phyloP scores from a whole-genome alignment of 2,113 vertebrate genomes.

The Petrocephalus microphthalmus region DNA sequence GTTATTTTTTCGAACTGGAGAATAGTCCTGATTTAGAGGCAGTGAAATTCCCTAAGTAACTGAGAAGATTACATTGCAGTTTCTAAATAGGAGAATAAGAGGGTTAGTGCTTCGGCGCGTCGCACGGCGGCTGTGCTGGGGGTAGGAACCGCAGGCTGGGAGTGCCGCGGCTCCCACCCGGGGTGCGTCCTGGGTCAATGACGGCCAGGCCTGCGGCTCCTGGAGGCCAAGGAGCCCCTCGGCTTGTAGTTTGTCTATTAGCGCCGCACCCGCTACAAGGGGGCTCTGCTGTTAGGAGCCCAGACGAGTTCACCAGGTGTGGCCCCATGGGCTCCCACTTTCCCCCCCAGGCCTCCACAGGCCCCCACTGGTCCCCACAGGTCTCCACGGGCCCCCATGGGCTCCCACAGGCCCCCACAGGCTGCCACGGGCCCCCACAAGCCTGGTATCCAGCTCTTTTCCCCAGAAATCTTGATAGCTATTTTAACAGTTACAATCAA shows the following conservation, averaged over 20 bases:
- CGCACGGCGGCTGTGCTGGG: background rate
- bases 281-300: background rate
- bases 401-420: background rate
- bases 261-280: background rate
- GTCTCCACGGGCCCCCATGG: background rate
- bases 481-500: background rate
- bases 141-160: background rate
- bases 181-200: background rate
- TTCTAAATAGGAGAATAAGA: background rate
- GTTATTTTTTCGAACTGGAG: background rate
- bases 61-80: background rate
- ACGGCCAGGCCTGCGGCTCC: background rate
- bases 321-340: background rate
- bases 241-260: background rate
- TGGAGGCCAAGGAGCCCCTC: background rate
- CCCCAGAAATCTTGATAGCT: background rate
- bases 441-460: background rate
- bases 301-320: background rate
- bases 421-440: background rate
- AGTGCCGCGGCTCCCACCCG: background rate
- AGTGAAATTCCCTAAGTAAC: background rate
- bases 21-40: background rate
- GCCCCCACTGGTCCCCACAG: background rate
- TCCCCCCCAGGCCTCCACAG: background rate
- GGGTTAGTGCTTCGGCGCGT: background rate